Percentiles rank a stretch among this genome's conserved stretches.
Conservation (phyloP, 2,888 invertebrate species). For the Tanypteryx hageni region DNA sequence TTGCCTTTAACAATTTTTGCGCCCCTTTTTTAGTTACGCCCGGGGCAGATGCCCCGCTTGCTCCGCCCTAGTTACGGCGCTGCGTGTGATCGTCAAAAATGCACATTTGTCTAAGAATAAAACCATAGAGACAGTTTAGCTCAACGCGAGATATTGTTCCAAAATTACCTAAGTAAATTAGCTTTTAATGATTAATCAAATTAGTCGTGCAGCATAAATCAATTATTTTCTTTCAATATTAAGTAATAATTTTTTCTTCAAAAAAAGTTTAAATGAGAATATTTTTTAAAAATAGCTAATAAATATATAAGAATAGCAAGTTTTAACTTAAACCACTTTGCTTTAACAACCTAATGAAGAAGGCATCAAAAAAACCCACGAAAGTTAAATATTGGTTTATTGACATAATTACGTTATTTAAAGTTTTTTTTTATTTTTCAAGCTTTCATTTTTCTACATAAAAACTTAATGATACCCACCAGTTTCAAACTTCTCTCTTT, state of each 20-base stretch:
- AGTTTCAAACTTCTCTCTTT: background rate
- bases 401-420: constrained; percentile 15
- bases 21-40: too few species aligned
- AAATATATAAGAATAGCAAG: background rate
- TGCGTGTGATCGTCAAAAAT: too few species aligned
- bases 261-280: background rate
- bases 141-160: too few species aligned
- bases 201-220: too few species aligned
- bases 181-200: too few species aligned
- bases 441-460: background rate
- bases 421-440: background rate
- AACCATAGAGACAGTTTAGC: too few species aligned
- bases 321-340: background rate
- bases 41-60: too few species aligned
- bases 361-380: background rate
- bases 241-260: background rate
- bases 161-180: too few species aligned
- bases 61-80: too few species aligned
- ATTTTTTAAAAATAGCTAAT: background rate
- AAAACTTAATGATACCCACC: background rate
- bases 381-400: constrained; percentile 25
- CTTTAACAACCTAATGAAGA: background rate
- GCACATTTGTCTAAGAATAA: too few species aligned
- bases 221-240: too few species aligned
- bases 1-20: too few species aligned